phyloP scores from a whole-genome alignment of 1,140 invertebrate species.

The Leptopilina clavipes region DNA sequence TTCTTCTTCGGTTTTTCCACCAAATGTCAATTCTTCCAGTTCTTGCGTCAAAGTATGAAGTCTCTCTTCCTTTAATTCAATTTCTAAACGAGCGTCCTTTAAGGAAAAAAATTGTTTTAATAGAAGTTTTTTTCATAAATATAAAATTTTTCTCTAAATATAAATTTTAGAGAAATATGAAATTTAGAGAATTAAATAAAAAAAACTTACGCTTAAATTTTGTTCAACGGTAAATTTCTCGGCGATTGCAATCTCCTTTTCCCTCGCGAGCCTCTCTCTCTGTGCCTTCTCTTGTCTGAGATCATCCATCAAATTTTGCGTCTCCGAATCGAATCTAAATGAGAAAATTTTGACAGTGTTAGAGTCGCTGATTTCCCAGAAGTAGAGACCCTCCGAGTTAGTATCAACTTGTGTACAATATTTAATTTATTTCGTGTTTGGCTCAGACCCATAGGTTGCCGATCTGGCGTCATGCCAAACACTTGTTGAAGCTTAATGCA shows the following conservation, averaged over 20 bases:
- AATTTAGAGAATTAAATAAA: neutral
- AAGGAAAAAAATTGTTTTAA: slow-evolving; percentile 40
- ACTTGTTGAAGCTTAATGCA: slow-evolving; percentile 69
- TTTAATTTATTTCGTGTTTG: slow-evolving; percentile 11
- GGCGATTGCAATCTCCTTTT: slow-evolving; percentile 87
- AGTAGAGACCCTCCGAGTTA: neutral
- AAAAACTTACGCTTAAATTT: slow-evolving; percentile 84
- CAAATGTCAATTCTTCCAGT: slow-evolving; percentile 88
- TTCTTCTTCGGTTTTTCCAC: slow-evolving; percentile 91
- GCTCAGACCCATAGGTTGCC: slow-evolving; percentile 49
- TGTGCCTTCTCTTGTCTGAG: slow-evolving; percentile 85
- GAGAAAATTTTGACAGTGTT: slow-evolving; percentile 5
- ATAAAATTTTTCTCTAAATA: neutral
- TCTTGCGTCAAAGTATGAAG: slow-evolving; percentile 85
- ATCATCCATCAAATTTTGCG: slow-evolving; percentile 88
- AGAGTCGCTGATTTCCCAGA: slow-evolving; percentile 7
- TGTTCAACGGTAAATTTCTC: slow-evolving; percentile 93
- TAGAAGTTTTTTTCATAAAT: neutral
- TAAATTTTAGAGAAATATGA: too few relatives aligned
- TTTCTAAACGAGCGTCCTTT: slow-evolving; percentile 88
- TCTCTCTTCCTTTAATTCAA: slow-evolving; percentile 91
- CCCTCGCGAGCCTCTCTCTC: slow-evolving; percentile 86
- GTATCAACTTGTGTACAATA: slow-evolving; percentile 20
- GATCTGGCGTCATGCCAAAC: slow-evolving; percentile 65
- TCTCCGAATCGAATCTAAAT: slow-evolving; percentile 89